Conservation (phyloP, 2,888 invertebrate species). For the Colostygia pectinataria region DNA sequence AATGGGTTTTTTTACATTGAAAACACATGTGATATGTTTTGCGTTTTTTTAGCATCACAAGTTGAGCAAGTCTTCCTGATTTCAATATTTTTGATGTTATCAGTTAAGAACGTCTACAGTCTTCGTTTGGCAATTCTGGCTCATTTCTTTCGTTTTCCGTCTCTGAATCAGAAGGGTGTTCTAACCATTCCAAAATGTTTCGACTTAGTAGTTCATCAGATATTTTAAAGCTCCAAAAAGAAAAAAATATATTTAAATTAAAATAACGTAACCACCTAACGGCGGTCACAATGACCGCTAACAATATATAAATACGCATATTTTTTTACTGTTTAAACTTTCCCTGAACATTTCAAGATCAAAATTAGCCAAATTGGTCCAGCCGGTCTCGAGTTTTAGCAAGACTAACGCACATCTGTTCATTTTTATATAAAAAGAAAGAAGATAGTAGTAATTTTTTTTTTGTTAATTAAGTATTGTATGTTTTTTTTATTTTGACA, state of each 20-base stretch:
- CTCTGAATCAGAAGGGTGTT: slow-evolving; percentile 16
- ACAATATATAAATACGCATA: not conserved
- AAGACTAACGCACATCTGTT: no score
- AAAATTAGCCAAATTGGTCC: no score
- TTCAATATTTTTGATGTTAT: slow-evolving; percentile 14
- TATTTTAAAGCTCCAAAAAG: not conserved
- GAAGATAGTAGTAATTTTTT: no score
- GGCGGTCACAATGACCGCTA: slow-evolving; percentile 3
- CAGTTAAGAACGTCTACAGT: slow-evolving; percentile 3
- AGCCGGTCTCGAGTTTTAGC: no score
- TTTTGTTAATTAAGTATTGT: no score
- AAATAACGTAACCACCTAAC: not conserved
- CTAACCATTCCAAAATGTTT: not conserved
- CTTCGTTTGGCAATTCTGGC: slow-evolving; percentile 21
- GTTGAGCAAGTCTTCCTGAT: slow-evolving; percentile 16
- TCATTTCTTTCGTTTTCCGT: slow-evolving; percentile 9
- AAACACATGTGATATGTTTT: slow-evolving; percentile 22
- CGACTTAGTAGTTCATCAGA: not conserved
- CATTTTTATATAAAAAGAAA: no score
- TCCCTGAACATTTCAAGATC: no score
- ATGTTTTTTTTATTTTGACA: no score
- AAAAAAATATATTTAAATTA: not conserved
- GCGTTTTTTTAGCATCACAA: slow-evolving; percentile 11
- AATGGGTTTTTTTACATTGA: slow-evolving; percentile 21
- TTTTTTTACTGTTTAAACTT: no score